phyloP scores from a whole-genome alignment of 2,797 vertebrate genomes.

The Eremophila alpestris region DNA sequence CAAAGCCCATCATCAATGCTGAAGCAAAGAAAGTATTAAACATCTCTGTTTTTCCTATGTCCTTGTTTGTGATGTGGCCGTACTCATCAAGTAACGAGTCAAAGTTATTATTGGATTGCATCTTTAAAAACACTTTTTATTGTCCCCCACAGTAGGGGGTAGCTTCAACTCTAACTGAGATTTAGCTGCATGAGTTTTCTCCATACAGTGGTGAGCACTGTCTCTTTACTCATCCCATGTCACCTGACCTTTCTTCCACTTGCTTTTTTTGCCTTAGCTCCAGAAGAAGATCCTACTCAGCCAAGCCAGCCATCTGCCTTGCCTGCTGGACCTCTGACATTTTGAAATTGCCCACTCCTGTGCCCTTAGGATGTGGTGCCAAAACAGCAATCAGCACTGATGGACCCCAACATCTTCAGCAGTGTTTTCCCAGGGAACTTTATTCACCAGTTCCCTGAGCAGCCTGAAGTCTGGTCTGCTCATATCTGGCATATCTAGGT shows the following conservation, averaged over 20 bases:
- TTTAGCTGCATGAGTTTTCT: background rate
- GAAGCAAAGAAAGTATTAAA: background rate
- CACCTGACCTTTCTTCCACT: background rate
- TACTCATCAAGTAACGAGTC: background rate
- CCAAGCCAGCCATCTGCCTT: background rate
- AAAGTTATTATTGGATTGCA: background rate
- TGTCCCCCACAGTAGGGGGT: background rate
- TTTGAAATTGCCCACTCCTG: background rate
- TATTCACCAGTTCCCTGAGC: background rate
- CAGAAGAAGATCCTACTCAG: background rate
- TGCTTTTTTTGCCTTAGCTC: background rate
- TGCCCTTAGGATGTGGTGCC: background rate
- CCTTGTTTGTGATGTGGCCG: background rate
- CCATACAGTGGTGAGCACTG: fast-evolving
- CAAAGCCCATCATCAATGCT: background rate
- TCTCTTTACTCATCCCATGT: background rate
- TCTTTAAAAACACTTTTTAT: background rate
- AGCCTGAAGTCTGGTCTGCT: background rate
- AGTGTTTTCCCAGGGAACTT: fast-evolving
- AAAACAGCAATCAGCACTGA: background rate
- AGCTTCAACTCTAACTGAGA: background rate
- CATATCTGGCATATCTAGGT: background rate
- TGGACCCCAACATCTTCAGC: background rate
- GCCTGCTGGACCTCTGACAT: background rate
- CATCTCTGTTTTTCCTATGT: background rate